Conservation (phyloP, 2,888 invertebrate genomes). For the Torymus texanus region DNA sequence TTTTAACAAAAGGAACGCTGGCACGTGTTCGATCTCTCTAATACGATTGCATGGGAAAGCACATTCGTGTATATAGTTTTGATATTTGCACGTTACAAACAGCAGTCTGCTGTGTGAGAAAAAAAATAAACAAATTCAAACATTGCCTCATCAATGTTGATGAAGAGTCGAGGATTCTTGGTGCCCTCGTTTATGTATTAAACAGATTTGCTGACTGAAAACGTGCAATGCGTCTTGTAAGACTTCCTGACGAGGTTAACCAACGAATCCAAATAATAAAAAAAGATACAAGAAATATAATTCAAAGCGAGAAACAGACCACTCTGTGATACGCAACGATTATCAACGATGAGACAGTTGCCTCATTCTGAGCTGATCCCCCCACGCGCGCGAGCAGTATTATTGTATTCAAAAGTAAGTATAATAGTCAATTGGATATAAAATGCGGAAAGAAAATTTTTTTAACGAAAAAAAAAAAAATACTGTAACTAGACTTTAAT, state of each 20-base stretch:
- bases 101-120: constrained; percentile 31
- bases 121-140: constrained; percentile 25
- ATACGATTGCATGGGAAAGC: constrained; percentile 55
- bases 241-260: constrained; percentile 65
- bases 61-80: constrained; percentile 71
- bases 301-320: constrained; percentile 40
- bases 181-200: constrained; percentile 60
- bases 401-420: constrained; percentile 12
- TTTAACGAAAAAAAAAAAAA: constrained; percentile 8
- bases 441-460: constrained; percentile 10
- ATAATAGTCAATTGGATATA: background rate
- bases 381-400: constrained; percentile 22
- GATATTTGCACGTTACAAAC: constrained; percentile 51
- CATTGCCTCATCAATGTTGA: constrained; percentile 33
- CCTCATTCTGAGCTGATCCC: constrained; percentile 15
- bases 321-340: constrained; percentile 66
- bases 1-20: constrained; percentile 45
- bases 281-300: constrained; percentile 6
- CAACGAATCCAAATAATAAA: constrained; percentile 60
- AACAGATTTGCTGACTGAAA: constrained; percentile 62
- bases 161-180: constrained; percentile 40
- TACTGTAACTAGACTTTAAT: no score
- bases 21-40: constrained; percentile 26
- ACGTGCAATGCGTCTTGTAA: constrained; percentile 61
- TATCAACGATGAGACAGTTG: constrained; percentile 45